Percentiles rank a stretch among this genome's conserved stretches.
These are phyloP conservation scores for Adelosebastes latens DNA, from an alignment of 2,797 vertebrate genomes.

Conservation along the genomic window DNA sequence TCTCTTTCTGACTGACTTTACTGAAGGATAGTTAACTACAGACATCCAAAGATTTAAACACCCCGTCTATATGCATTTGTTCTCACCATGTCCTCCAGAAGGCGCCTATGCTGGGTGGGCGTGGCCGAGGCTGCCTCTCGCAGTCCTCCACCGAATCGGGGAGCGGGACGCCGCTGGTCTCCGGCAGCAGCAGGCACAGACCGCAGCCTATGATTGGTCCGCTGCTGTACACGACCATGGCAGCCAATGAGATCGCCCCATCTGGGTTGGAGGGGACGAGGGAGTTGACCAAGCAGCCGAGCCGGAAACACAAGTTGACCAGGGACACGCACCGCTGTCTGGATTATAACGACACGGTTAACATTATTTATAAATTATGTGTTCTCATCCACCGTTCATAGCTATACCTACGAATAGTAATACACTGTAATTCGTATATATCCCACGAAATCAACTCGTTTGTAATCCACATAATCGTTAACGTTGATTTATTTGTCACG, in stretches of 20 bases:
- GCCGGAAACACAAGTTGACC: slow-evolving; percentile 74
- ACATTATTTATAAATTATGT: neutral
- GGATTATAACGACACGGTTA: neutral
- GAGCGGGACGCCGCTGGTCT: slow-evolving; percentile 78
- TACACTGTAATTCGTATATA: too few species aligned
- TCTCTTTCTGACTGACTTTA: too few species aligned
- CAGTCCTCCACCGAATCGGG: slow-evolving; percentile 81
- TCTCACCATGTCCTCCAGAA: slow-evolving; percentile 57
- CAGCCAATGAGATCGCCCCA: slow-evolving; percentile 72
- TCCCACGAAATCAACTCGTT: too few species aligned
- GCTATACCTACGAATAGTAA: too few species aligned
- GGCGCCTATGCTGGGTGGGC: neutral
- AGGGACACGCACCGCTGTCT: slow-evolving; percentile 80
- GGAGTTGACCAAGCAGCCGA: slow-evolving; percentile 77
- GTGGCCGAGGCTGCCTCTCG: slow-evolving; percentile 52
- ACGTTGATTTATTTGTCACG: too few species aligned
- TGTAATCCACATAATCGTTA: too few species aligned
- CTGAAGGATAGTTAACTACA: too few species aligned
- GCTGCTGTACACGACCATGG: slow-evolving; percentile 79
- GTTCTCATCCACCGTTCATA: too few species aligned
- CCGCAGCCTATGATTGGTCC: slow-evolving; percentile 76
- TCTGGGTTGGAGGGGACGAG: slow-evolving; percentile 51
- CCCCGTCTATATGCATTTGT: too few species aligned
- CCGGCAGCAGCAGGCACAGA: slow-evolving; percentile 78
- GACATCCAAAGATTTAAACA: too few species aligned